Base-by-base conservation (phyloP, 1,140 invertebrate genomes). In the Sitobion miscanthi region DNA sequence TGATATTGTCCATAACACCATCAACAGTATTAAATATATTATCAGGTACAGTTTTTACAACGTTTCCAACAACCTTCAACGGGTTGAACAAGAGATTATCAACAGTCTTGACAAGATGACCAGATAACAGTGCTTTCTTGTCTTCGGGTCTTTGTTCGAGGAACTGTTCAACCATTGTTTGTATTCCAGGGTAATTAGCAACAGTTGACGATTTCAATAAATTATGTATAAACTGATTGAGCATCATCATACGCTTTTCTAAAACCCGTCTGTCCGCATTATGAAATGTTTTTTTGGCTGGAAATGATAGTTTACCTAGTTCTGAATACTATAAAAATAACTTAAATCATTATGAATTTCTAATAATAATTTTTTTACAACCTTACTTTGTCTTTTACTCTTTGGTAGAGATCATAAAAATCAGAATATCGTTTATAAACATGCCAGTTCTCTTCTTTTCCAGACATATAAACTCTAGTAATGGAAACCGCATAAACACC, bases 261-360 rank as follows among this genome's bases (percentile, higher is more conserved):
- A 99, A 95, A 83, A 99, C 98, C 17, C 97, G 96, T 87, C 98
- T 95, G 93, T 98, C 98, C 95, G 98, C 98, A 95, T 99, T 99
- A 94, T 99, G 98, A 95, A 99, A 98, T 35, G 98, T 97, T 94
- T 98, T 99, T 95, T 99, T 99, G 0, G 97, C 98, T 25, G 98
- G 98, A 95, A 99, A 98, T 45, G 97, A 96, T 45, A 99, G 95
- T 94, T 97, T 97, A 9, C 96, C 96, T 7, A 99, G 95, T 95
- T 98, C 97, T 90, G 97, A 97, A 96, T 97, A 99, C 96, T 98
- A 95, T 93, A 96, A 96, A 54, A 93, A 94, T 94, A 94, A 93
- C 85, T 38, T 94, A 95, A 90, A 38, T 83, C 23, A 82, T 20
- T 62, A 82, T 82, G 30, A n/a, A 77, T 83, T 47, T 69, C 21